These are phyloP conservation scores for Orchesellides sinensis DNA, from an alignment of 2,888 invertebrate genomes.

Conservation along the genomic window DNA sequence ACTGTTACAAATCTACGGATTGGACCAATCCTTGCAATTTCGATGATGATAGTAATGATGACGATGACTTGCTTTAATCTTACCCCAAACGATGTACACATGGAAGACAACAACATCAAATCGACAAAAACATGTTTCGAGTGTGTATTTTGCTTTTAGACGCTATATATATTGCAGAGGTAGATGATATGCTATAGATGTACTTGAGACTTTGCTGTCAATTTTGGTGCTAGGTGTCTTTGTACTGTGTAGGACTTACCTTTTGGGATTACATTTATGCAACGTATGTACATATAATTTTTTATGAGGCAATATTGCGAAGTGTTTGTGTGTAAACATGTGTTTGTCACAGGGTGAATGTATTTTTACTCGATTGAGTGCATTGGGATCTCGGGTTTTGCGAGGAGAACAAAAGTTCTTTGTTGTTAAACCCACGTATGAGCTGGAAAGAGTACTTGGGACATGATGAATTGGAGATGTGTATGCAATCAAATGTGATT, in stretches of 20 bases:
- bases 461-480: too few species aligned
- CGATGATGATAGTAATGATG: conserved; percentile 4
- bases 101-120: too few species aligned
- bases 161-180: neutral
- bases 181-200: neutral
- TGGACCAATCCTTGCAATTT: conserved; percentile 10
- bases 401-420: too few species aligned
- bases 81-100: too few species aligned
- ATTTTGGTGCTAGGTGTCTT: neutral
- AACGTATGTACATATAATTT: too few species aligned
- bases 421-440: too few species aligned
- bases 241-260: too few species aligned
- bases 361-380: neutral
- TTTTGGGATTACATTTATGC: too few species aligned
- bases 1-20: conserved; percentile 10
- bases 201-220: neutral
- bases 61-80: conserved; percentile 12
- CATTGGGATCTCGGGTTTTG: too few species aligned
- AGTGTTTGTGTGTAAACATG: conserved; percentile 20
- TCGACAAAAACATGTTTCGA: neutral
- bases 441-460: too few species aligned
- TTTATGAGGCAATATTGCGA: neutral
- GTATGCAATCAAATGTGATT: too few species aligned
- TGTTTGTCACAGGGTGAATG: conserved; percentile 2
- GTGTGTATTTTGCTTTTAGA: neutral